Percentiles rank a stretch among this genome's conserved stretches.
Conservation (phyloP, 2,113 vertebrate genomes). For the Naja naja region DNA sequence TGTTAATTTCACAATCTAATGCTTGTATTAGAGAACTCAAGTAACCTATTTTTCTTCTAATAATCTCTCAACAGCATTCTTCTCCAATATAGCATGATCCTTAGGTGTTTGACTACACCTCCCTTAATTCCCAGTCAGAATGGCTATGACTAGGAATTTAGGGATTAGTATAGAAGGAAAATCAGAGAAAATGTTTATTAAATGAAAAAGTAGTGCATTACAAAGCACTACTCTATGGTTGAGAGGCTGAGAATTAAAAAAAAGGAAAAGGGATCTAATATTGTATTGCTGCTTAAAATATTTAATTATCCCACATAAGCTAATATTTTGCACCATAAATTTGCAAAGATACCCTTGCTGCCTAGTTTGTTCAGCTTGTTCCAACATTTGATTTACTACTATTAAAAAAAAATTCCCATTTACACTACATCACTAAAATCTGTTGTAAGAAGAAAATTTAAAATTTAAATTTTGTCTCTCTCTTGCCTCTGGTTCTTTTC, state of each 20-base stretch:
- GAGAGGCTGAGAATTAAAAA: not conserved
- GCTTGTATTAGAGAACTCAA: not conserved
- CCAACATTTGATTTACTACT: constrained; percentile 29
- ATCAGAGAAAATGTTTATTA: not conserved
- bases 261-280: not conserved
- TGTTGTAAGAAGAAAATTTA: constrained; percentile 46
- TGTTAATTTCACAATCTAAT: not conserved
- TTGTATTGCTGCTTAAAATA: not conserved
- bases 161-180: not conserved
- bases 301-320: not conserved
- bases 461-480: constrained; percentile 40
- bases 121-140: not conserved
- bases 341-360: not conserved
- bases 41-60: not conserved
- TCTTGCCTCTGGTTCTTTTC: constrained; percentile 46
- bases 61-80: not conserved
- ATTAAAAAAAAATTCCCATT: not conserved
- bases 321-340: not conserved
- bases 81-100: not conserved
- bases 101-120: not conserved
- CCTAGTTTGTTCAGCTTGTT: constrained; percentile 20
- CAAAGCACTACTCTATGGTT: not conserved
- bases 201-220: not conserved
- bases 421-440: constrained; percentile 34
- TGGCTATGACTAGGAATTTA: not conserved